Conservation (phyloP, 1,140 invertebrate species). For the Ylistrum balloti region DNA sequence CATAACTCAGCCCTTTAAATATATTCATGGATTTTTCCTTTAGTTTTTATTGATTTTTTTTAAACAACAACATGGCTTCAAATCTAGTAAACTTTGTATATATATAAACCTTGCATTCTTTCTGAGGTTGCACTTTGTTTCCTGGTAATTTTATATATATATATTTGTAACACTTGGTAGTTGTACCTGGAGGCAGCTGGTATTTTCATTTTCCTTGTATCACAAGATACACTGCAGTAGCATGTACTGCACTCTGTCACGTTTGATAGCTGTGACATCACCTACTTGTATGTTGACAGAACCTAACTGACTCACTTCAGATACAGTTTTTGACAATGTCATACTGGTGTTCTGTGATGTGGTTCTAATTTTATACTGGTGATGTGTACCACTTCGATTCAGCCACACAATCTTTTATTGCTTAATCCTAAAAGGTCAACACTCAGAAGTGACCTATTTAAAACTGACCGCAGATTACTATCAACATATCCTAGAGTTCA, state of each 20-base stretch:
- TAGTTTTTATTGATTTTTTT: not conserved
- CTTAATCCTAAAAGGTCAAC: too few species aligned
- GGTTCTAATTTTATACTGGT: not conserved
- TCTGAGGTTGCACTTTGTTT: not conserved
- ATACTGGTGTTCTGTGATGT: not conserved
- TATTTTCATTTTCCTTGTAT: not conserved
- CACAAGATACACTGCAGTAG: not conserved
- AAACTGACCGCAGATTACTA: not conserved
- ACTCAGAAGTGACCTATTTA: not conserved
- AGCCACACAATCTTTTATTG: too few species aligned
- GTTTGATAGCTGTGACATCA: not conserved
- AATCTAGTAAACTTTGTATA: not conserved
- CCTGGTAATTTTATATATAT: not conserved
- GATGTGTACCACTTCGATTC: not conserved
- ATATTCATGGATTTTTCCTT: not conserved
- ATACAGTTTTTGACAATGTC: not conserved
- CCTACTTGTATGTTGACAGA: not conserved
- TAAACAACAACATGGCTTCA: not conserved
- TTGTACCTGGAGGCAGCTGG: not conserved
- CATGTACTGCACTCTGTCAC: constrained; percentile 16
- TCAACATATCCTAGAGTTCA: too few species aligned
- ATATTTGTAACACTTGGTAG: not conserved
- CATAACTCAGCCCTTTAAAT: not conserved
- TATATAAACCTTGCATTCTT: not conserved
- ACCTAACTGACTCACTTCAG: not conserved